phyloP scores from a whole-genome alignment of 2,888 invertebrate genomes.

The Polietes domitor region DNA sequence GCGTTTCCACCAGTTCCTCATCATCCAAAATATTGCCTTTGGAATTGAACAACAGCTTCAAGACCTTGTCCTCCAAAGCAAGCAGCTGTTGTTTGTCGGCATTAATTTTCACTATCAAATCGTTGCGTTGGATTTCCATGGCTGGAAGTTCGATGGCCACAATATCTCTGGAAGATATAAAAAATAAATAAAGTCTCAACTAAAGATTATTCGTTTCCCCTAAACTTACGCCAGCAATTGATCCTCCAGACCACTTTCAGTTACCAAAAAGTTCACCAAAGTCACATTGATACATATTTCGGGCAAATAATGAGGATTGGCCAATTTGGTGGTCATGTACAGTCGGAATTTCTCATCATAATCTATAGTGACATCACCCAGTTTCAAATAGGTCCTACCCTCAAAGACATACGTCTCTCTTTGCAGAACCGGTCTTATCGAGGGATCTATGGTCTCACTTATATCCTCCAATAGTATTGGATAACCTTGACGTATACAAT shows the following conservation, averaged over 20 bases:
- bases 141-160: slow-evolving; percentile 95
- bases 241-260: slow-evolving; percentile 93
- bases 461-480: slow-evolving; percentile 94
- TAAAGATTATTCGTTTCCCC: neutral
- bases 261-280: slow-evolving; percentile 95
- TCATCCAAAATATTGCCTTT: slow-evolving; percentile 96
- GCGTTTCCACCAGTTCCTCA: slow-evolving; percentile 93
- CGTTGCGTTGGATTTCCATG: slow-evolving; percentile 90
- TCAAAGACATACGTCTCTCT: slow-evolving; percentile 88
- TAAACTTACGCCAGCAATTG: slow-evolving; percentile 92
- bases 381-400: slow-evolving; percentile 90
- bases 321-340: slow-evolving; percentile 94
- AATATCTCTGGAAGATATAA: slow-evolving; percentile 81
- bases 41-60: slow-evolving; percentile 90
- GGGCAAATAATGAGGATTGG: slow-evolving; percentile 96
- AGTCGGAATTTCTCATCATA: slow-evolving; percentile 92
- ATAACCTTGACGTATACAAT: slow-evolving; percentile 89
- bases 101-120: slow-evolving; percentile 92
- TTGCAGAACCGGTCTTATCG: slow-evolving; percentile 90
- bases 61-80: slow-evolving; percentile 94
- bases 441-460: slow-evolving; percentile 93
- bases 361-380: slow-evolving; percentile 95
- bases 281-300: slow-evolving; percentile 96
- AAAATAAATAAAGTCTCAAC: neutral
- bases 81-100: slow-evolving; percentile 91